A percentile compares a stretch with the other conserved stretches of the same genome.
Conservation (phyloP, 2,113 vertebrate species). For the Lucifuga dentata region DNA sequence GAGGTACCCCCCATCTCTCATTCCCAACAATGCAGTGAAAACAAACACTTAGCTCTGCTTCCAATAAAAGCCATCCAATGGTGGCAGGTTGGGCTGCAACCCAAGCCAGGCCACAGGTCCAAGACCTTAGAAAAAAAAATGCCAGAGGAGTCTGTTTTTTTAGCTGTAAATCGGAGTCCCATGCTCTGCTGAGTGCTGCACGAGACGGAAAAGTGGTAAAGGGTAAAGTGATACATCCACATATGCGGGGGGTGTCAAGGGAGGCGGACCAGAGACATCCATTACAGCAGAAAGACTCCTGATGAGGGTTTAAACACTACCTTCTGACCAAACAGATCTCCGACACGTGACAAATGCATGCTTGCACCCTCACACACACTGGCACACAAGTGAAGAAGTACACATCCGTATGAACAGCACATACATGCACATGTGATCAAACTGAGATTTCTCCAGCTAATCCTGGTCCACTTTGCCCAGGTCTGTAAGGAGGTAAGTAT, state of each 20-base stretch:
- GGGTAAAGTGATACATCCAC: slow-evolving; percentile 81
- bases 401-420: neutral
- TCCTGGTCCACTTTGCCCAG: slow-evolving; percentile 16
- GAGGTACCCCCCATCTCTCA: slow-evolving; percentile 67
- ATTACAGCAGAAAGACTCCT: slow-evolving; percentile 70
- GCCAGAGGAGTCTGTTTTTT: slow-evolving; percentile 70
- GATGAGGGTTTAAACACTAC: slow-evolving; percentile 81
- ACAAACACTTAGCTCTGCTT: slow-evolving; percentile 79
- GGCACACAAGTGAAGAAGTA: slow-evolving; percentile 4
- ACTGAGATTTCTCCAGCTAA: slow-evolving; percentile 1
- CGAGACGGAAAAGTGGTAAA: slow-evolving; percentile 64
- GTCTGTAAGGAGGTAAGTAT: too few species aligned
- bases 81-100: slow-evolving; percentile 70
- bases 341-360: slow-evolving; percentile 31
- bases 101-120: slow-evolving; percentile 71
- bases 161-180: slow-evolving; percentile 72
- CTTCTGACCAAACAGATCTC: slow-evolving; percentile 78
- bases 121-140: slow-evolving; percentile 53
- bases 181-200: slow-evolving; percentile 64
- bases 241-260: slow-evolving; percentile 72
- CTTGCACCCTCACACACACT: slow-evolving; percentile 28
- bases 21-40: slow-evolving; percentile 76
- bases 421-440: slow-evolving; percentile 10
- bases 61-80: slow-evolving; percentile 75
- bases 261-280: slow-evolving; percentile 69